These are phyloP conservation scores for Polia nebulosa DNA, from an alignment of 2,888 invertebrate genomes.

Conservation along the genomic window DNA sequence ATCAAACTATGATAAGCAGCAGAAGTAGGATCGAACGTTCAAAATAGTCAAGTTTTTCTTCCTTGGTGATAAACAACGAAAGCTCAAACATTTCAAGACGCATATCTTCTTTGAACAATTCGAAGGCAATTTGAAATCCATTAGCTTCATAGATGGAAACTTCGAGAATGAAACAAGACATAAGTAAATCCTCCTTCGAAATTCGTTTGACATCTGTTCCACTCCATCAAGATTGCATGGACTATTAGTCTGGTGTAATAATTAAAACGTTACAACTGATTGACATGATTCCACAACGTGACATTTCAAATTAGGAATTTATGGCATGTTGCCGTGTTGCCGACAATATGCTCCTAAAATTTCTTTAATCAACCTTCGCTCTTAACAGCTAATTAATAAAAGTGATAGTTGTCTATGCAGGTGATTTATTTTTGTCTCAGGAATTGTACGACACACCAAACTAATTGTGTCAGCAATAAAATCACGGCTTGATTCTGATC, in stretches of 20 bases:
- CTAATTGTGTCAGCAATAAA: constrained; percentile 7
- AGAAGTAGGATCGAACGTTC: background rate
- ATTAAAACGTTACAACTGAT: constrained; percentile 5
- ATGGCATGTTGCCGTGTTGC: constrained; percentile 7
- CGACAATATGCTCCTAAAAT: constrained; percentile 1
- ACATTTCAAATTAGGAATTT: constrained; percentile 35
- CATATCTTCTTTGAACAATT: background rate
- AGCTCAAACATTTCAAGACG: background rate
- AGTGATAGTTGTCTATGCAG: constrained; percentile 18
- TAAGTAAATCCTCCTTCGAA: constrained; percentile 3
- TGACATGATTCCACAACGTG: constrained; percentile 4
- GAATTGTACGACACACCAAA: background rate
- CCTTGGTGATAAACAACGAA: background rate
- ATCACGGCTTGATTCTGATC: constrained; percentile 14
- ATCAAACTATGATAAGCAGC: background rate
- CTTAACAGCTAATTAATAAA: constrained; percentile 15
- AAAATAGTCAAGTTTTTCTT: background rate
- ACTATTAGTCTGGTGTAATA: constrained; percentile 1
- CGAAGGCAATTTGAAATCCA: background rate
- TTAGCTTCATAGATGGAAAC: background rate
- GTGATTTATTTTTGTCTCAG: constrained; percentile 32
- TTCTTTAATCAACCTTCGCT: constrained; percentile 28
- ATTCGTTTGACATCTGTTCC: constrained; percentile 15
- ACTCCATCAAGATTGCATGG: background rate
- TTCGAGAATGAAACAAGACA: background rate